Evolutionary conservation across 2,888 invertebrate genomes (phyloP), one percentile per base, ranked within the genome.

Genomic region (Andrena fulva): DNA sequence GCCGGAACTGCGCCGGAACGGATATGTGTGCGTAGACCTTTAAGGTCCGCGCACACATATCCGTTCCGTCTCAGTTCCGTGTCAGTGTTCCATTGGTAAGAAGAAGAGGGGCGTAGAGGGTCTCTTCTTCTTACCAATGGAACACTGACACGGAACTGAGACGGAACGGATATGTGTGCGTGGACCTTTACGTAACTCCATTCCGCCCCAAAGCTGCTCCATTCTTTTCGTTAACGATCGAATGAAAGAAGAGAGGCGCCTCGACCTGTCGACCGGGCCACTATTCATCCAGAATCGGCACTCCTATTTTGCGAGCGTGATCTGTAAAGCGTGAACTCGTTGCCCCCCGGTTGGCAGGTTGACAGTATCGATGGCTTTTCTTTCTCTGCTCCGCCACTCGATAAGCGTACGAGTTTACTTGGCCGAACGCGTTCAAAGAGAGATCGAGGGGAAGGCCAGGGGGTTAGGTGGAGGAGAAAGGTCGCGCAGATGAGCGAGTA

Each of bases 401-500:
- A 8, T 12, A 2, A 2, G 16, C 16, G 31, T 8, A 16, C 20
- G 5, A 62, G 50, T 52, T 42, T 42, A 42, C 16, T 35, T 12
- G 42, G 12, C 33, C n/a, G 16, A 52, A 12, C 56, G 6, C 52
- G 16, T 66, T 5, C 1, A 16, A 20, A n/a, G n/a, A 24, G n/a
- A 8, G 12, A 12, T 6, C 10, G 24, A 31, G 24, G 27, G 29
- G 48, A 70, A 67, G 24, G 31, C 50, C 48, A 24, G 56, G 16
- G 27, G 16, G 16, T 10, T 42, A 59, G 31, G 54, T 8, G 48
- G 33, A 33, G 10, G n/a, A 69, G 60, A 54, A 56, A 52, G 62
- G 77, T 64, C 68, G 63, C 27, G 24, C 48, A 75, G 70, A 70
- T 27, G 54, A 59, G 77, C 29, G 35, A 52, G 63, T 42, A 77